Evolutionary conservation across 2,888 invertebrate species (phyloP).

Genomic region (Micoletzkya japonica): DNA sequence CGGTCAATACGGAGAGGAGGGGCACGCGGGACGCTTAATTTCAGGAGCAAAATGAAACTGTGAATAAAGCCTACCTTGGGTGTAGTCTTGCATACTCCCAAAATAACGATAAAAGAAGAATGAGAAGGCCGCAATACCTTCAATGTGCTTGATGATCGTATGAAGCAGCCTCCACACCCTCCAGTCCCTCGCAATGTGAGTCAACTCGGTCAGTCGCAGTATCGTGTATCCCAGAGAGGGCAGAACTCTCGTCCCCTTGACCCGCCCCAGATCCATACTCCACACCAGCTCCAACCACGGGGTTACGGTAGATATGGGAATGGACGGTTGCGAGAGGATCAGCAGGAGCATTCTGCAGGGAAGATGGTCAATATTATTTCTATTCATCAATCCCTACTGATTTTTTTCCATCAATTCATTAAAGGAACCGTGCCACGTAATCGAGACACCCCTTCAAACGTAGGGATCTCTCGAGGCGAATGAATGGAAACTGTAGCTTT

Average conservation of each 20-base stretch:
- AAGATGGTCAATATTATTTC: background rate
- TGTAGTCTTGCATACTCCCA: no score
- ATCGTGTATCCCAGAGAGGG: slow-evolving; percentile 15
- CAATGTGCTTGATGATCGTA: slow-evolving; percentile 10
- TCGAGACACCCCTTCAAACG: no score
- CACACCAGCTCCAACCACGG: slow-evolving; percentile 11
- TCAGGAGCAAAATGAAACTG: no score
- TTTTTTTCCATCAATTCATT: no score
- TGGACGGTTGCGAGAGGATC: slow-evolving; percentile 1
- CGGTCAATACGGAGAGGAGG: no score
- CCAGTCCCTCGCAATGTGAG: slow-evolving; percentile 23
- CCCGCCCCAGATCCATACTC: background rate
- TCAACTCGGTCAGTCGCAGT: slow-evolving; percentile 16
- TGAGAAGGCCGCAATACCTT: background rate
- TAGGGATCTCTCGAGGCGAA: no score
- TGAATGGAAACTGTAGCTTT: no score
- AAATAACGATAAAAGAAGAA: no score
- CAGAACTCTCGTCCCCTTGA: background rate
- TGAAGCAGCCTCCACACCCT: slow-evolving; percentile 16
- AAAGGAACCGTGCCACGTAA: no score
- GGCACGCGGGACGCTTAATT: no score
- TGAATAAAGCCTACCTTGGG: no score
- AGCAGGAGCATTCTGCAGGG: slow-evolving; percentile 1
- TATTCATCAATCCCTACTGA: background rate
- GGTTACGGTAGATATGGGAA: background rate